Conservation (phyloP, 2,888 invertebrate genomes). For the Drosophila pseudotakahashii region DNA sequence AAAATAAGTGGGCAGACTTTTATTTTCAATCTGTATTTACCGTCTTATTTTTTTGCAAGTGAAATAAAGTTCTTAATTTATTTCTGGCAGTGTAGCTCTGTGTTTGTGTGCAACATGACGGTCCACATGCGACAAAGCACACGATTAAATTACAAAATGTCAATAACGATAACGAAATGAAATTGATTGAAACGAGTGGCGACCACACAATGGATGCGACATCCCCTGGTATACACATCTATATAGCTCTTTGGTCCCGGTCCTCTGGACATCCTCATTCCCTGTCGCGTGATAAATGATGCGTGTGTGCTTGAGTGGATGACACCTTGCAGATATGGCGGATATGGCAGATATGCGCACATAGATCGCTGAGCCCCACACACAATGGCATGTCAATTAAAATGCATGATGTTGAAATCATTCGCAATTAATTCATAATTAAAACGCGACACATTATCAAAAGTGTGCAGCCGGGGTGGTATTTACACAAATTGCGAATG, state of each 20-base stretch:
- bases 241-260: conserved; percentile 3
- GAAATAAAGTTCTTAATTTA: no score
- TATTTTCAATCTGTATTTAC: no score
- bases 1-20: no score
- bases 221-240: conserved; percentile 22
- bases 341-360: conserved; percentile 33
- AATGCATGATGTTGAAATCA: conserved; percentile 80
- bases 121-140: conserved; percentile 71
- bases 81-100: conserved; percentile 14
- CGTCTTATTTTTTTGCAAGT: no score
- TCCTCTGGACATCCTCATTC: conserved; percentile 19
- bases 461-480: conserved; percentile 48
- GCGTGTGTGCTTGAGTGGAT: conserved; percentile 34
- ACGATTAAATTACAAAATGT: conserved; percentile 80
- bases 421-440: conserved; percentile 79
- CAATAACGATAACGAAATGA: conserved; percentile 78
- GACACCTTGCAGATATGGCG: conserved; percentile 55
- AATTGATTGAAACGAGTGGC: conserved; percentile 77
- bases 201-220: conserved; percentile 57
- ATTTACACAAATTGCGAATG: conserved; percentile 76
- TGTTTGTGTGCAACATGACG: conserved; percentile 48
- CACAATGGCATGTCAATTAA: conserved; percentile 74
- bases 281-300: conserved; percentile 66
- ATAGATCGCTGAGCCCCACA: conserved; percentile 29
- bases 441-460: conserved; percentile 78